phyloP scores from a whole-genome alignment of 2,113 vertebrate species.

The Cygnus buccinator region DNA sequence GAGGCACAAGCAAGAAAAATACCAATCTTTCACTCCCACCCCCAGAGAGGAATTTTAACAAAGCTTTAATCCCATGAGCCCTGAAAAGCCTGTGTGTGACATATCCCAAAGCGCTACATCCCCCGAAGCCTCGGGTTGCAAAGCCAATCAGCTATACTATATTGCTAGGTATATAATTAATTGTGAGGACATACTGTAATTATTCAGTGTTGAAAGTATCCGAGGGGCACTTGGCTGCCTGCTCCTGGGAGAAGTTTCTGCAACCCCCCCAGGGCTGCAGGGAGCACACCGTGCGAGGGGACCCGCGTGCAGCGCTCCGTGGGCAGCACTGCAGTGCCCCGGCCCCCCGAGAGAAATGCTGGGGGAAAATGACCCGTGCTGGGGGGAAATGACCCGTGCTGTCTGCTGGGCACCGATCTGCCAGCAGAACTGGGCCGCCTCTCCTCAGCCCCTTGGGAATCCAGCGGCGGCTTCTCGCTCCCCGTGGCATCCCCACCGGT shows the following conservation, averaged over 20 bases:
- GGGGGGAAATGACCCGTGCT: no score
- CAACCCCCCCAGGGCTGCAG: neutral
- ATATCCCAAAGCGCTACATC: neutral
- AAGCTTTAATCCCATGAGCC: slow-evolving; percentile 31
- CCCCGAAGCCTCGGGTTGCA: neutral
- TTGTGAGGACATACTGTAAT: neutral
- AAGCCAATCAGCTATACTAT: neutral
- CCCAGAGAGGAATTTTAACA: slow-evolving; percentile 31
- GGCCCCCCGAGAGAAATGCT: neutral
- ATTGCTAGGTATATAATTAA: neutral
- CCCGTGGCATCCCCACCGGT: rapidly evolving
- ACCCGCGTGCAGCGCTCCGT: no score
- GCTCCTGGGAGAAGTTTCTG: neutral
- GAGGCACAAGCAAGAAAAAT: slow-evolving; percentile 27
- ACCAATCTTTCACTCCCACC: neutral
- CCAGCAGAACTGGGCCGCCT: neutral
- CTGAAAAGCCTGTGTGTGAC: neutral
- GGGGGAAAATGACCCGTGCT: neutral
- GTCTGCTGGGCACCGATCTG: no score
- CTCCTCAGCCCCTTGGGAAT: neutral
- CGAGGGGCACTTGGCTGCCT: neutral
- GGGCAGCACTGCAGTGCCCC: neutral
- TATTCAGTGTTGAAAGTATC: neutral
- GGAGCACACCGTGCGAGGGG: neutral
- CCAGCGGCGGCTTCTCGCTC: neutral